phyloP scores from a whole-genome alignment of 2,113 vertebrate genomes.

The Notiomystis cincta region DNA sequence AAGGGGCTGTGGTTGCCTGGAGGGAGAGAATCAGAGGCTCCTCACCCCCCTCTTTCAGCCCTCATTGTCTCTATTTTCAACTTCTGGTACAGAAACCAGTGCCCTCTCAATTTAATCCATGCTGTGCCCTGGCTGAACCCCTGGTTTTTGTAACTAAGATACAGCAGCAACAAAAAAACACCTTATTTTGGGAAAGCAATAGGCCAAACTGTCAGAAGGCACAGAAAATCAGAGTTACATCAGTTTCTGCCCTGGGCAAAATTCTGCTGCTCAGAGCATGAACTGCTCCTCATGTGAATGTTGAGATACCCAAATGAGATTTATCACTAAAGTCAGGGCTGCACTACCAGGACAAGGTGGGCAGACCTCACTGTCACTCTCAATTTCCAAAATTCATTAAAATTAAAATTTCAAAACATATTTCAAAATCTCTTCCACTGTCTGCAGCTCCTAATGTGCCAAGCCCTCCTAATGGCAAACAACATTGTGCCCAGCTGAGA shows the following conservation, averaged over 20 bases:
- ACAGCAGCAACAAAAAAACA: neutral
- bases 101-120: neutral
- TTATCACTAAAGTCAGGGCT: neutral
- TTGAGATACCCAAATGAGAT: neutral
- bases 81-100: neutral
- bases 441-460: neutral
- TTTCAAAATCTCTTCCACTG: neutral
- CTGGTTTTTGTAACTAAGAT: neutral
- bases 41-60: neutral
- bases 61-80: conserved; percentile 1
- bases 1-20: neutral
- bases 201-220: neutral
- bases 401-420: neutral
- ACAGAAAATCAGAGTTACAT: neutral
- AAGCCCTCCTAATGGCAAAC: neutral
- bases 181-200: neutral
- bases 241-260: neutral
- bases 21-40: neutral
- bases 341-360: neutral
- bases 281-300: neutral
- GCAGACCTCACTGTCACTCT: neutral
- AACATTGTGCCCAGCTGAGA: rapidly evolving
- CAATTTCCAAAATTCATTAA: neutral
- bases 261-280: neutral
- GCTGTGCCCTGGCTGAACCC: neutral